Percentiles rank a stretch among this genome's conserved stretches.
These are phyloP conservation scores for Teleogryllus oceanicus DNA, from an alignment of 2,888 invertebrate species.

Conservation along the genomic window DNA sequence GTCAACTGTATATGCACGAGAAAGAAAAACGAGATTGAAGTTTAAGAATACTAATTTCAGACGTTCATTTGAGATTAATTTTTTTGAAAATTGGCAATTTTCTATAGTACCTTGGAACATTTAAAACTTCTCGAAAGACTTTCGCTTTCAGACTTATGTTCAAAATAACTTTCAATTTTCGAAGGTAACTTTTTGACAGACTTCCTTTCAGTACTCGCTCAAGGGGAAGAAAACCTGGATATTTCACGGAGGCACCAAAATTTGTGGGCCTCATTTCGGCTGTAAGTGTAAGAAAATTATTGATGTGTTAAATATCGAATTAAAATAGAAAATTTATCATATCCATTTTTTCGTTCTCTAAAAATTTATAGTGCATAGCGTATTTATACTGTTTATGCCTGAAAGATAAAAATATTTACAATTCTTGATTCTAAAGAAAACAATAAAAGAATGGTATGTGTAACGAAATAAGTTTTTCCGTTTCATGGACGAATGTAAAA, in stretches of 20 bases:
- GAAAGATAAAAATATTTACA: conserved; percentile 20
- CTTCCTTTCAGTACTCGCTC: neutral
- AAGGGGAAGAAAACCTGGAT: neutral
- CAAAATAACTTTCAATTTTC: too few relatives aligned
- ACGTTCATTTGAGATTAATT: too few relatives aligned
- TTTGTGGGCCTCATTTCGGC: neutral
- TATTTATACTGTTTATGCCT: conserved; percentile 21
- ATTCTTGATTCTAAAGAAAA: neutral
- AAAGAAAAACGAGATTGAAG: too few relatives aligned
- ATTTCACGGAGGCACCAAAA: neutral
- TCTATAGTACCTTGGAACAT: too few relatives aligned
- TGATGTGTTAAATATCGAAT: neutral
- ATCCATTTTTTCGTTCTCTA: conserved; percentile 18
- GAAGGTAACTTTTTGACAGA: too few relatives aligned
- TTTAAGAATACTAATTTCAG: too few relatives aligned
- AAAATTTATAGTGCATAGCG: conserved; percentile 18
- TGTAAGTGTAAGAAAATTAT: conserved; percentile 18
- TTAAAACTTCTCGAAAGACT: too few relatives aligned
- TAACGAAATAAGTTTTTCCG: too few relatives aligned
- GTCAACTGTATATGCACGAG: too few relatives aligned
- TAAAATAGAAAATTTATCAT: conserved; percentile 12
- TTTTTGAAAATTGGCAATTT: too few relatives aligned
- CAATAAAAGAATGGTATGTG: neutral
- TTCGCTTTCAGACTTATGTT: too few relatives aligned
- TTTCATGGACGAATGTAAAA: too few relatives aligned